Evolutionary conservation across 2,113 vertebrate species (phyloP).

Genomic region (Cichladusa arquata): DNA sequence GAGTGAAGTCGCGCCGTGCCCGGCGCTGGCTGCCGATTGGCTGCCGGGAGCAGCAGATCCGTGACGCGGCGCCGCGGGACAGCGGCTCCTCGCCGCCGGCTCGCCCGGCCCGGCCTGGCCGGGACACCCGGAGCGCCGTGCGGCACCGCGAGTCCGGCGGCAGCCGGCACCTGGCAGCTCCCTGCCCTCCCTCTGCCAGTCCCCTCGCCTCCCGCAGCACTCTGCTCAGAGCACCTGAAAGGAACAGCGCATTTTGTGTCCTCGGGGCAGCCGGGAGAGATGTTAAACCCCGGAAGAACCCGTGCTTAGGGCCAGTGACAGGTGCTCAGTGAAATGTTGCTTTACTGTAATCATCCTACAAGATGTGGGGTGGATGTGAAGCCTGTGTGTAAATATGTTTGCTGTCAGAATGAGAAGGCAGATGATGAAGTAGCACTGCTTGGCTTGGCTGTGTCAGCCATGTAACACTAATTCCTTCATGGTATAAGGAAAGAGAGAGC

Average conservation of each 20-base stretch:
- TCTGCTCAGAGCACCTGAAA: fast-evolving
- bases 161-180: background rate
- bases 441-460: background rate
- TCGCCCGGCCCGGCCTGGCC: background rate
- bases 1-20: constrained; percentile 70
- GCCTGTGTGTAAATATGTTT: background rate
- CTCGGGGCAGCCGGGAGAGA: background rate
- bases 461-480: background rate
- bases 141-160: background rate
- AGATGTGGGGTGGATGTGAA: background rate
- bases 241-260: background rate
- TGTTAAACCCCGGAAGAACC: background rate
- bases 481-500: background rate
- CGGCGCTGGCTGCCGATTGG: constrained; percentile 64
- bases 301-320: background rate
- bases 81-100: background rate
- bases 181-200: background rate
- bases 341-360: fast-evolving
- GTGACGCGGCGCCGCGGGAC: constrained; percentile 8
- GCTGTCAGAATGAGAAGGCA: background rate
- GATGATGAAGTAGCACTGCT: background rate
- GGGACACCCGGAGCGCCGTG: background rate
- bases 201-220: background rate
- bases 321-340: background rate
- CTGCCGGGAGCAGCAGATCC: constrained; percentile 67